Evolutionary conservation across 2,113 vertebrate genomes (phyloP), one percentile per base, ranked within the genome.

Genomic region (Genyomyrus donnyi): DNA sequence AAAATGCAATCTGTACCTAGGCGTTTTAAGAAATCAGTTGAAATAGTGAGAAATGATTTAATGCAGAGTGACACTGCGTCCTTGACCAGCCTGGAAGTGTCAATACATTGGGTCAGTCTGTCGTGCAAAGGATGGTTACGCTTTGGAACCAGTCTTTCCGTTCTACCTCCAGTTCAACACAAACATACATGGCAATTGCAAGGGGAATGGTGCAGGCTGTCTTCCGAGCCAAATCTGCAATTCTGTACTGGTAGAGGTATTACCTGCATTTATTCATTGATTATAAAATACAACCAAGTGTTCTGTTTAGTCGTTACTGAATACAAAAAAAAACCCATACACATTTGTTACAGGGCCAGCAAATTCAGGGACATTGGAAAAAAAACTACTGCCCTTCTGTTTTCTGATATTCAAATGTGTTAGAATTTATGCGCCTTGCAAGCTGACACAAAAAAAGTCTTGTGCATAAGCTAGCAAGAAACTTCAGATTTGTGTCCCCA

Each of bases 51-150:
- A 89, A 83, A 58, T 90, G 90, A 83, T 19, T 2, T 70, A 90
- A 53, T 90, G 84, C 92, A 88, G 90, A 91, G 91, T 92, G 92
- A 94, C 91, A 91, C 91, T 93, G 89, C 53, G 87, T 89, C 50
- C 85, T 91, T 42, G 70, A 52, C 92, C 90, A 91, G 91, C 56
- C 87, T 84, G 52, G 19, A 58, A 85, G 86, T 92, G 91, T 91
- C 88, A 91, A 90, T 88, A 92, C 90, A 89, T 90, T 90, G 27
- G 46, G 90, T 90, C 91, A 90, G 91, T 85, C 77, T 70, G 52
- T 3, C 3, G 49, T 58, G 35, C 11, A 85, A 45, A 85, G 85
- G 80, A 17, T 35, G 3, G 80, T 45, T 19, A 46, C 52, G 13
- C 66, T 35, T 35, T 39, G 53, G 10, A 52, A 58, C 53, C 87